Evolutionary conservation across 2,888 invertebrate genomes (phyloP), one percentile per base, ranked within the genome.

Genomic region (Eubasilissa splendida): DNA sequence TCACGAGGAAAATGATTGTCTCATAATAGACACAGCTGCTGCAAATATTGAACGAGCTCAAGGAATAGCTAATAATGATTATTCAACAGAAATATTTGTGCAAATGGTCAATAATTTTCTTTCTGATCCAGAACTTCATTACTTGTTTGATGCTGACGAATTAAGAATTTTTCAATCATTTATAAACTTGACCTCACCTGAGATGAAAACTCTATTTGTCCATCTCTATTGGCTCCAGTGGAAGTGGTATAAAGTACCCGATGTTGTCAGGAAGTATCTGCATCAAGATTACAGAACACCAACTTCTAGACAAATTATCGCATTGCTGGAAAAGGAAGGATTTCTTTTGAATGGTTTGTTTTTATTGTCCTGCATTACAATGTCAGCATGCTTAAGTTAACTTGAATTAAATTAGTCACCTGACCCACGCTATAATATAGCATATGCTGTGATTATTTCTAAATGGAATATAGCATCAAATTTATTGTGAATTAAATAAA

Each of bases 151-250:
- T 7, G 58, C 22, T 1, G 22, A 50, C 3, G 82, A 84, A 14
- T 59, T 81, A 12, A 59, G 66, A 22, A 54, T 81, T 5, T 68
- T 80, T 14, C 65, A 77, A n/a, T n/a, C 54, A 11, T 80, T 82
- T 31, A 31, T 52, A 12, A 56, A 76, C 22, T 65, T 83, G 50
- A 59, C 68, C 10, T 50, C 63, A 3, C 12, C 68, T 22, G 80
- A 79, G 54, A 22, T 76, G 9, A 79, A 82, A 60, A 76, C 56
- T 53, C 11, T 84, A n/a, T 82, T 84, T 76, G 68, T 66, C 2
- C 85, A 89, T 3, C 82, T 90, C 59, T 90, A 87, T 83, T 90
- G 90, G 90, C 85, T 87, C 7, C 86, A 87, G 79, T 85, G 86
- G 0, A 85, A 85, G 10, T 91, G 90, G 90, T 88, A 87, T 79